Conservation (phyloP, 2,113 vertebrate genomes). For the Cephalophus harveyi region DNA sequence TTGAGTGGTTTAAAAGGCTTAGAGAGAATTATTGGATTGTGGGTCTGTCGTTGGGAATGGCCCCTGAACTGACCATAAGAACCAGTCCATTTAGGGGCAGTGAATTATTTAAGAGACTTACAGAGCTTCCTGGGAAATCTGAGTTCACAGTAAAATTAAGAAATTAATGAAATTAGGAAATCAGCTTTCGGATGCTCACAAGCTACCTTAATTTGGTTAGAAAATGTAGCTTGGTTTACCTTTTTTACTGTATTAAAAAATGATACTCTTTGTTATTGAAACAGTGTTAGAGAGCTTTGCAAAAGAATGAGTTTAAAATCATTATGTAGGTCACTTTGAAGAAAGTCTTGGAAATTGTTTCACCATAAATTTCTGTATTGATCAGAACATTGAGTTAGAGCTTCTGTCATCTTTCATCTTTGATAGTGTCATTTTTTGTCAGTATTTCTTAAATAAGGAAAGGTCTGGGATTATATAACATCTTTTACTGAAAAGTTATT, state of each 20-base stretch:
- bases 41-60: slow-evolving; percentile 48
- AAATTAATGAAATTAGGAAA: background rate
- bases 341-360: background rate
- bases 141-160: background rate
- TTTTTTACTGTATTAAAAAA: background rate
- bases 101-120: background rate
- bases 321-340: background rate
- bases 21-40: slow-evolving; percentile 28
- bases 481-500: background rate
- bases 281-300: background rate
- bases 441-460: slow-evolving; percentile 25
- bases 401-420: slow-evolving; percentile 1
- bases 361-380: background rate
- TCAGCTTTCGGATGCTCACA: background rate
- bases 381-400: background rate
- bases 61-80: slow-evolving; percentile 55
- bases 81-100: slow-evolving; percentile 12
- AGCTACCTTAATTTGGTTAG: background rate
- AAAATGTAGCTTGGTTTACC: background rate
- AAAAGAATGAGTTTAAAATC: background rate
- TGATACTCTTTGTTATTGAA: background rate
- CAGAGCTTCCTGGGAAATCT: background rate
- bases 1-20: slow-evolving; percentile 17
- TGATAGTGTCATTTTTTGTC: background rate
- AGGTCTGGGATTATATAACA: background rate